phyloP scores from a whole-genome alignment of 2,113 vertebrate species.

The Archilochus colubris region DNA sequence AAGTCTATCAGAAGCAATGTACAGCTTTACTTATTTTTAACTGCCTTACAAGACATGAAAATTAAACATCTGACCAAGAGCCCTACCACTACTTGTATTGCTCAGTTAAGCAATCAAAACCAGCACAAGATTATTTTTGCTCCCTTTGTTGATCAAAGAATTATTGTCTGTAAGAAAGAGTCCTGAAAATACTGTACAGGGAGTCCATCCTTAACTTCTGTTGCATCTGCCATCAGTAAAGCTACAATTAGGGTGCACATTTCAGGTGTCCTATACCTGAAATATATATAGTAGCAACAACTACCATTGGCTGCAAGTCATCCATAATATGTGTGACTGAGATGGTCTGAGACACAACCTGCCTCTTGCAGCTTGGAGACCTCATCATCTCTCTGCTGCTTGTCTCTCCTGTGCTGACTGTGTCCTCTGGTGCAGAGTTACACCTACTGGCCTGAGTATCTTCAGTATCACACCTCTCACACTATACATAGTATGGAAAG shows the following conservation, averaged over 20 bases:
- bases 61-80: not conserved
- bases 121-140: not conserved
- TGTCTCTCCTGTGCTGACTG: rapidly evolving
- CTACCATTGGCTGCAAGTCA: not conserved
- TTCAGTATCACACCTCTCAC: not conserved
- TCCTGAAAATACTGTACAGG: not conserved
- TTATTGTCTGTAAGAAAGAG: not conserved
- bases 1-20: not conserved
- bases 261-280: not conserved
- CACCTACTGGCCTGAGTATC: not conserved
- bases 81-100: not conserved
- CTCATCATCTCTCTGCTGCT: not conserved
- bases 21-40: not conserved
- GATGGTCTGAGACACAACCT: not conserved
- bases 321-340: not conserved
- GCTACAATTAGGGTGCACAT: not conserved
- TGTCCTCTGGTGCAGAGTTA: not conserved
- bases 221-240: not conserved
- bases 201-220: not conserved
- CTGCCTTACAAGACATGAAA: not conserved
- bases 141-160: not conserved
- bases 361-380: not conserved
- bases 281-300: not conserved
- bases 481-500: not conserved
- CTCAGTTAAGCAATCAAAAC: not conserved